Conservation (phyloP, 2,797 vertebrate species). For the Ibycter americanus region DNA sequence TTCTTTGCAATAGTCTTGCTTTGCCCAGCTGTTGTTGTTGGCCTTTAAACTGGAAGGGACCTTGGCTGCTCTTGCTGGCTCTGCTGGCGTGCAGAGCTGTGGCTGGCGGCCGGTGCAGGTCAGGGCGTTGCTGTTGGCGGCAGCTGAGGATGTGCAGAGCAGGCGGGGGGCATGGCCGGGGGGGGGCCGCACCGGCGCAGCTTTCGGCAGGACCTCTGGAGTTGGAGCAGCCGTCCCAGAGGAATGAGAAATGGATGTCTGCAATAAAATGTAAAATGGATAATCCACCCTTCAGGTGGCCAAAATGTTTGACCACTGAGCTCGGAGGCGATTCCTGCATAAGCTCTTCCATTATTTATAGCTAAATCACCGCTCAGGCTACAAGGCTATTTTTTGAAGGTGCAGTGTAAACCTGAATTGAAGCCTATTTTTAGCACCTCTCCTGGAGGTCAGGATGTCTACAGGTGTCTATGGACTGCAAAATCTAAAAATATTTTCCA, state of each 20-base stretch:
- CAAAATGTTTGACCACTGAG: background rate
- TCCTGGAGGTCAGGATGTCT: background rate
- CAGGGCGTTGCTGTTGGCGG: background rate
- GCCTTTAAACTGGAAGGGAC: background rate
- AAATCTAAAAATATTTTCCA: background rate
- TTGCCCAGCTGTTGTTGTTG: fast-evolving
- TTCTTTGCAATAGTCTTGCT: background rate
- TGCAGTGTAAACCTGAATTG: background rate
- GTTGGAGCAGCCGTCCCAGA: background rate
- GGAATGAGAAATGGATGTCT: background rate
- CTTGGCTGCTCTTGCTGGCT: background rate
- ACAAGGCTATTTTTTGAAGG: background rate
- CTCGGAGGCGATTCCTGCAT: background rate
- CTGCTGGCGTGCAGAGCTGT: no score
- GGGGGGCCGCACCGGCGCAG: background rate
- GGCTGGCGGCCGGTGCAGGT: background rate
- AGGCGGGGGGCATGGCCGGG: fast-evolving
- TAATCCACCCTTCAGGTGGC: background rate
- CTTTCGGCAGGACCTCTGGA: background rate
- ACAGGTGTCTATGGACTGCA: background rate
- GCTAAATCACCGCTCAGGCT: background rate
- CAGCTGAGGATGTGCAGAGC: background rate
- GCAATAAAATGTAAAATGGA: background rate
- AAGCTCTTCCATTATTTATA: background rate
- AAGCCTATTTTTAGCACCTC: background rate